A percentile compares a stretch with the other conserved stretches of the same genome.
Conservation (phyloP, 2,888 invertebrate species). For the Cyrtodaria siliqua region DNA sequence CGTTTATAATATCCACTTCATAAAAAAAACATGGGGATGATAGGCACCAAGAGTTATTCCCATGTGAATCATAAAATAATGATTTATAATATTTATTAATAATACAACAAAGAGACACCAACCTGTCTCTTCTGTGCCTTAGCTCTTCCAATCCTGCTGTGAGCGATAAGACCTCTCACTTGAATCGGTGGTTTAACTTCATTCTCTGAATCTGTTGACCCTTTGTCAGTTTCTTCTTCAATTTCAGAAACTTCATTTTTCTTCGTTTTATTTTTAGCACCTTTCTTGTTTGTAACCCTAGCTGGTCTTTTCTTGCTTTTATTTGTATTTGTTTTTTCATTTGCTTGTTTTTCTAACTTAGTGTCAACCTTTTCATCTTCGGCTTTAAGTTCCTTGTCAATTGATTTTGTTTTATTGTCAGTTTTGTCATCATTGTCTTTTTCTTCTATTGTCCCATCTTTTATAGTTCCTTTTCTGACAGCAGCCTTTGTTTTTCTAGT, state of each 20-base stretch:
- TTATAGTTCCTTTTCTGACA: conserved; percentile 5
- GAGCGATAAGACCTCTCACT: conserved; percentile 40
- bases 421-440: not conserved
- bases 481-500: conserved; percentile 19
- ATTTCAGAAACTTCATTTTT: not conserved
- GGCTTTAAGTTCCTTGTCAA: no score
- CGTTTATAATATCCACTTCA: no score
- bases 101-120: not conserved
- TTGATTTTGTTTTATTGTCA: not conserved
- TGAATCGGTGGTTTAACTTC: conserved; percentile 7
- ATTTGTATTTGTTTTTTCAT: not conserved
- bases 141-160: conserved; percentile 18
- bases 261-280: conserved; percentile 4
- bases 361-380: conserved; percentile 15
- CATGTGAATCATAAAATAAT: no score
- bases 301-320: conserved; percentile 7
- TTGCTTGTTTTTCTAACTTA: not conserved
- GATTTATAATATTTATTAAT: no score
- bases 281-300: conserved; percentile 9
- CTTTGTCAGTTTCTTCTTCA: conserved; percentile 25
- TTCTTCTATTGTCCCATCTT: not conserved
- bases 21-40: no score
- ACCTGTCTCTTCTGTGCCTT: conserved; percentile 64
- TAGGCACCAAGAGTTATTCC: no score
- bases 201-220: conserved; percentile 11